Conservation (phyloP, 2,797 vertebrate species). For the Mallotus villosus region DNA sequence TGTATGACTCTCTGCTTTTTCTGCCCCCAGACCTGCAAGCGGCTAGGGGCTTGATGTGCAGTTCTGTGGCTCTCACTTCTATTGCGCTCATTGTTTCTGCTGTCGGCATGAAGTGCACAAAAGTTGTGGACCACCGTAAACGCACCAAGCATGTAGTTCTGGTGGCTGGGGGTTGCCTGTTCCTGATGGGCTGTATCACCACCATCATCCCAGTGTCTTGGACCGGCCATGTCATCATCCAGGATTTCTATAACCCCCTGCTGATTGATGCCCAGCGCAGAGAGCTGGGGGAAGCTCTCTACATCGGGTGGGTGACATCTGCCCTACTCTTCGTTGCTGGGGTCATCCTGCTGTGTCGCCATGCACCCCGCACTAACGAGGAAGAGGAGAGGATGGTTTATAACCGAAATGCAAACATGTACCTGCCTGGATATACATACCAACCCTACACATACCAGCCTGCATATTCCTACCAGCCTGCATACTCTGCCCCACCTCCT, state of each 20-base stretch:
- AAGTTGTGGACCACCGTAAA: constrained; percentile 70
- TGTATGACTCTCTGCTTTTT: constrained; percentile 85
- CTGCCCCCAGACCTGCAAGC: constrained; percentile 85
- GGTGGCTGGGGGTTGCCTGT: constrained; percentile 79
- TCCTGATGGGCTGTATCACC: constrained; percentile 74
- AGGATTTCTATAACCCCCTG: constrained; percentile 89
- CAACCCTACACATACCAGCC: constrained; percentile 71
- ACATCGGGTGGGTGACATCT: constrained; percentile 85
- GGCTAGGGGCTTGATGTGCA: constrained; percentile 85
- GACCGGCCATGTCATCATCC: constrained; percentile 84
- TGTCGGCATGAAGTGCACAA: constrained; percentile 86
- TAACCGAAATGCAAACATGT: constrained; percentile 50
- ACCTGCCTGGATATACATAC: constrained; percentile 67
- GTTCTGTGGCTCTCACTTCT: constrained; percentile 69
- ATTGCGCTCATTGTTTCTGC: constrained; percentile 76
- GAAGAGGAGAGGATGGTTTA: constrained; percentile 49
- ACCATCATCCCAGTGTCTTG: constrained; percentile 87
- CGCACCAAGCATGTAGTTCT: constrained; percentile 79
- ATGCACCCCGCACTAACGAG: constrained; percentile 65
- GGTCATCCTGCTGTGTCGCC: constrained; percentile 81
- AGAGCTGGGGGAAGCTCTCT: constrained; percentile 91
- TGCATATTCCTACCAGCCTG: constrained; percentile 33
- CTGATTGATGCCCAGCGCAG: constrained; percentile 84
- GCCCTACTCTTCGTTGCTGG: constrained; percentile 77
- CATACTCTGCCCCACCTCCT: constrained; percentile 65